Evolutionary conservation across 2,888 invertebrate species (phyloP), one percentile per base, ranked within the genome.

Genomic region (Heteropelma amictum): DNA sequence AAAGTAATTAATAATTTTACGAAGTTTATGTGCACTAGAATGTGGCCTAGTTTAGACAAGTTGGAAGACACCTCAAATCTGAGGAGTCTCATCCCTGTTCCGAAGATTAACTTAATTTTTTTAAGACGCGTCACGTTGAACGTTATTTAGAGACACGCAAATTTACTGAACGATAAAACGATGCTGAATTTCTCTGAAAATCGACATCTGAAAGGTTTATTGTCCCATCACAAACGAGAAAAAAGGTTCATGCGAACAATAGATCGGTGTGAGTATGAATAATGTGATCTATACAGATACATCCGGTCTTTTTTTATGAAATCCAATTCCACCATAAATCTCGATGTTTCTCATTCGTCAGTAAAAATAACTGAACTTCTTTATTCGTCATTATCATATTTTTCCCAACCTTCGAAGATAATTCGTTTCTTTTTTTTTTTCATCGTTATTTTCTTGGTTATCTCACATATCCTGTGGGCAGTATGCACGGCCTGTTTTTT

Each of bases 111-210:
- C n/a, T n/a, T n/a, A n/a, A n/a, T n/a, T n/a, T n/a, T n/a, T n/a
- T n/a, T n/a, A n/a, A n/a, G n/a, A n/a, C n/a, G n/a, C n/a, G n/a
- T n/a, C n/a, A n/a, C n/a, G n/a, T n/a, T n/a, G n/a, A n/a, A n/a
- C 7, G 35, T 53, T 60, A 67, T 72, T 53, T 72, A 42, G 56
- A 51, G 58, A 67, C 54, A 58, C 58, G 38, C 35, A 35, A 30
- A n/a, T n/a, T n/a, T n/a, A n/a, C n/a, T 38, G 42, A 33, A 63
- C 72, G 68, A 65, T 54, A 60, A 47, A 72, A 79, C 79, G 77
- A 80, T 80, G 81, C 83, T 81, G 81, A 78, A 77, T 80, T 78
- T 80, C 80, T 82, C 82, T 84, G 82, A 83, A 81, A 82, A 83
- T 83, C 82, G 81, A 73, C 63, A 40, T 23, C 49, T 61, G 63